These are phyloP conservation scores for Venustaconcha ellipsiformis DNA, from an alignment of 1,140 invertebrate species.

Conservation along the genomic window DNA sequence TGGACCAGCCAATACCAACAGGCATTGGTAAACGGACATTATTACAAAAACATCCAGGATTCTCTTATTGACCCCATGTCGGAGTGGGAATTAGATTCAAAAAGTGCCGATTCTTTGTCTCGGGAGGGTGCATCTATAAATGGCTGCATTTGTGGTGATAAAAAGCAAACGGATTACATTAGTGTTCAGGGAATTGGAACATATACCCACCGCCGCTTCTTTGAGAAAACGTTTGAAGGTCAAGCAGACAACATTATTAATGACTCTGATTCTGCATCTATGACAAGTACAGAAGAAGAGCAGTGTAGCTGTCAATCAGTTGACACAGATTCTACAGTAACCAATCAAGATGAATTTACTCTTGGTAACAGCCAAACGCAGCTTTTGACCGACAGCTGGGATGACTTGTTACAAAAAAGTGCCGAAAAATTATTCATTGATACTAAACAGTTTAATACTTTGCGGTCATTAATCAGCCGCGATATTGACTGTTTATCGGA, in stretches of 20 bases:
- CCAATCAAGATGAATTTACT: conserved; percentile 14
- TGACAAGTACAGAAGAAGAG: conserved; percentile 29
- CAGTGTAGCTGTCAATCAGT: conserved; percentile 21
- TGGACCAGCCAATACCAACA: conserved; percentile 52
- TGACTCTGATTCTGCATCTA: conserved; percentile 35
- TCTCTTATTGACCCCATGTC: conserved; percentile 38
- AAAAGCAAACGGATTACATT: conserved; percentile 16
- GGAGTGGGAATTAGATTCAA: conserved; percentile 27
- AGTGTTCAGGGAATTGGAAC: conserved; percentile 43
- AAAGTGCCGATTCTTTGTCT: conserved; percentile 29
- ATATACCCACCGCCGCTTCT: conserved; percentile 47
- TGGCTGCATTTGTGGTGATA: conserved; percentile 11
- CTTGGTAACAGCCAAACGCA: conserved; percentile 31
- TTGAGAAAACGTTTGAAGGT: conserved; percentile 27
- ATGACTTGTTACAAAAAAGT: conserved; percentile 31
- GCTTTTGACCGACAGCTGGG: conserved; percentile 50
- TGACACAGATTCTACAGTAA: conserved; percentile 20
- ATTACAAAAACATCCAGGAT: conserved; percentile 54
- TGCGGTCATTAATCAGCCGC: conserved; percentile 30
- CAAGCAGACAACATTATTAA: conserved; percentile 9
- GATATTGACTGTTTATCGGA: conserved; percentile 49
- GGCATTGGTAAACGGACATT: conserved; percentile 43
- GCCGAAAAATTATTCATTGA: conserved; percentile 19
- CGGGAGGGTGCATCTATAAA: conserved; percentile 18
- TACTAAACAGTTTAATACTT: conserved; percentile 23